Percentiles rank a stretch among this genome's conserved stretches.
These are phyloP conservation scores for Dimorphilus gyrociliatus DNA, from an alignment of 2,888 invertebrate genomes.

Conservation along the genomic window DNA sequence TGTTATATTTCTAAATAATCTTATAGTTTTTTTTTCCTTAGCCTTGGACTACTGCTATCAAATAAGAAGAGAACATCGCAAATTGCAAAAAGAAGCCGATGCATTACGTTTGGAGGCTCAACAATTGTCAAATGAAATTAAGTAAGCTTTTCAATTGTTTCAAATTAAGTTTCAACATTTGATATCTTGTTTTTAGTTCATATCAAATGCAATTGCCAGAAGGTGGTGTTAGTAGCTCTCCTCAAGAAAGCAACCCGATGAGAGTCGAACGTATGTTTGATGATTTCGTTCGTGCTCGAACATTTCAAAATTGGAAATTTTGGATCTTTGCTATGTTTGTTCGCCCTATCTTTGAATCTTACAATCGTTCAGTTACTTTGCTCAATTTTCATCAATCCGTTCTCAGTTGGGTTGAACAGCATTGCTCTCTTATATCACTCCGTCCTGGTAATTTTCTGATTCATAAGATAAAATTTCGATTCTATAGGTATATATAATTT, in stretches of 20 bases:
- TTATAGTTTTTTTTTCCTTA: too few species aligned
- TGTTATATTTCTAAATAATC: too few species aligned
- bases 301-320: slow-evolving; percentile 20
- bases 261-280: slow-evolving; percentile 12
- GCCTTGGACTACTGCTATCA: slow-evolving; percentile 10
- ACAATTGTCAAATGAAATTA: slow-evolving; percentile 2
- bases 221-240: slow-evolving; percentile 14
- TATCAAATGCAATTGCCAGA: slow-evolving; percentile 19
- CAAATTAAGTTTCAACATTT: not conserved
- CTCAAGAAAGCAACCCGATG: slow-evolving; percentile 1
- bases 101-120: slow-evolving; percentile 6
- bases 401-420: slow-evolving; percentile 14
- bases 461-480: too few species aligned
- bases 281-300: slow-evolving; percentile 13
- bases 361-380: slow-evolving; percentile 11
- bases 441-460: slow-evolving; percentile 14
- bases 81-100: slow-evolving; percentile 7
- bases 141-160: slow-evolving; percentile 5
- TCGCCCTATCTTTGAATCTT: slow-evolving; percentile 21
- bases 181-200: slow-evolving; percentile 10
- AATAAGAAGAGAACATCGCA: slow-evolving; percentile 6
- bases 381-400: slow-evolving; percentile 13
- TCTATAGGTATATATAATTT: slow-evolving; percentile 3
- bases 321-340: slow-evolving; percentile 24
- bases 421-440: slow-evolving; percentile 13